Evolutionary conservation across 2,797 vertebrate species (phyloP), one percentile per base, ranked within the genome.

Genomic region (Tokudaia tokunoshimensis): DNA sequence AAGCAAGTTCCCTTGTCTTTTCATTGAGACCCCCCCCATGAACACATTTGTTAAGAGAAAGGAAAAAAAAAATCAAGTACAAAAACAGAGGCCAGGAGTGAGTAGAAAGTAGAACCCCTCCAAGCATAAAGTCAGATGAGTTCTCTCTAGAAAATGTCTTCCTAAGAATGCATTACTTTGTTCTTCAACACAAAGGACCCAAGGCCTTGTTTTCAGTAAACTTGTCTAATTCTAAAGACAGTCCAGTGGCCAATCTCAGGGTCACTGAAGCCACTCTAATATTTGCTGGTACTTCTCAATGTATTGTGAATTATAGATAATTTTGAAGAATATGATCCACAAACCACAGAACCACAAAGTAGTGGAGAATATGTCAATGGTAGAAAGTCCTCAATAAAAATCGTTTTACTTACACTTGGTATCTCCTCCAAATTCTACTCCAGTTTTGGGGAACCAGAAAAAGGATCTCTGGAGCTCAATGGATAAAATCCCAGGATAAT

Each of bases 311-410:
- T 72, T 83, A 93, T 12, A 94, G 81, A 96, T 63, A 95, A 91
- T 87, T 82, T 76, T 92, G 82, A 95, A 85, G 34, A 94, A 96
- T 95, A 80, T 89, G 34, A 50, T 86, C 93, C 79, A 91, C 20
- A 94, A 94, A 85, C 10, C 59, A 41, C 9, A 94, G 79, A 92
- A 94, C 8, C 91, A 79, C 61, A 97, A 96, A 75, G 81, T 50
- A 83, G 31, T 83, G 41, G n/a, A 91, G 70, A 90, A 81, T 90
- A 22, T 87, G 34, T 87, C 94, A 78, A 80, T 50, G 24, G 61
- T 52, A 92, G 67, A 92, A 93, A 92, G 63, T 91, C 19, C 34
- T 84, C 82, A n/a, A 83, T 91, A 93, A 94, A 86, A 95, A 97
- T 57, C 92, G 57, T 50, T 72, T n/a, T 80, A 1, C 67, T 96